phyloP scores from a whole-genome alignment of 92 coral and sea anemone genomes.

The Epizoanthus scotinus region DNA sequence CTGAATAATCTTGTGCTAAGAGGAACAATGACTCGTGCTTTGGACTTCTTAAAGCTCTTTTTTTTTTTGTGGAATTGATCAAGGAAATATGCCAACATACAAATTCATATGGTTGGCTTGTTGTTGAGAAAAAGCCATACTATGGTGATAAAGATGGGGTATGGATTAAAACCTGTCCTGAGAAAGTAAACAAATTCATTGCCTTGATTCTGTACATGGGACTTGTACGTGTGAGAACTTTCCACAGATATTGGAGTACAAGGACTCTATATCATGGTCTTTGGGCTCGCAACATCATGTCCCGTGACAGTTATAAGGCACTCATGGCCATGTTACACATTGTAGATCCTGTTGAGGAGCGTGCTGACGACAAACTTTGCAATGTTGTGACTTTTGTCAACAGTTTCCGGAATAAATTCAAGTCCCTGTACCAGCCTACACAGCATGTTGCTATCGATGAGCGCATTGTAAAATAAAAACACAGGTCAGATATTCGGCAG shows the following conservation, averaged over 20 bases:
- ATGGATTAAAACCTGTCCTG: conserved; percentile 14
- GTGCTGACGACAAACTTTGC: conserved; percentile 18
- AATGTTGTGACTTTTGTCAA: conserved; percentile 23
- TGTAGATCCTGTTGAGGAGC: conserved; percentile 14
- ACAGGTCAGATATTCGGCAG: conserved; percentile 35
- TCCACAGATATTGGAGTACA: conserved; percentile 30
- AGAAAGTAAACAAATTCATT: conserved; percentile 18
- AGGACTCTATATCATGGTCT: no score
- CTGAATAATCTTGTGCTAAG: conserved; percentile 4
- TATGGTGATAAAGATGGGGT: no score
- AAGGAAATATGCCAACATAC: conserved; percentile 19
- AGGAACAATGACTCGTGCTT: conserved; percentile 10
- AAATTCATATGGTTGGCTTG: no score
- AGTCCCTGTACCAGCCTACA: conserved; percentile 29
- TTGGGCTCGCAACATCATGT: no score
- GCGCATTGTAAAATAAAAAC: conserved; percentile 29
- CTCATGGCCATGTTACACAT: conserved; percentile 10
- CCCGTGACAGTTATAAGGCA: conserved; percentile 25
- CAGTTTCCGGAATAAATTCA: no score
- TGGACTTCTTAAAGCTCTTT: conserved; percentile 19
- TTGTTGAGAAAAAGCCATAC: no score
- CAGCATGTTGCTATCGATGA: conserved; percentile 28
- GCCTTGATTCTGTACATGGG: no score
- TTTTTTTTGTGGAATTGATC: conserved; percentile 15
- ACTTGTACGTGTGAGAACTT: no score